Evolutionary conservation across 2,113 vertebrate species (phyloP), one percentile per base, ranked within the genome.

Genomic region (Paracanthobrama guichenoti): DNA sequence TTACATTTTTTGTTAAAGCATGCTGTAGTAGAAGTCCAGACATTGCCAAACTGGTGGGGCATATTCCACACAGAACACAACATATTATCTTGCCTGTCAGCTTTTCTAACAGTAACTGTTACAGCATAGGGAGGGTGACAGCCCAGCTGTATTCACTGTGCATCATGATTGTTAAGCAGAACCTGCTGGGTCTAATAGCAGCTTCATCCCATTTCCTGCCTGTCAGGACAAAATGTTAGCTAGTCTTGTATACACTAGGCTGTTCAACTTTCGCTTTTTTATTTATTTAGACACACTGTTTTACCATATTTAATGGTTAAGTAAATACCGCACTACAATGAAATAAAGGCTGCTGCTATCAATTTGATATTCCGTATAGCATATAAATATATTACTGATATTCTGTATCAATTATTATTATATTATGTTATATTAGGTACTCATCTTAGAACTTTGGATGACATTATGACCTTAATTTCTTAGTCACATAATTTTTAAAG

Each of bases 101-200:
- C 24, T 20, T 6, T 79, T 46, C n/a, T 64, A 79, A 79, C 77
- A 79, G 77, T 64, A 64, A 85, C n/a, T 62, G 44, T 79, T 55
- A 57, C 57, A 79, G 42, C 44, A 46, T 1, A 42, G 26, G 42
- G 28, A 71, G 86, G 46, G 59, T 81, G 82, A 67, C 78, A 60
- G 48, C 64, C 84, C 66, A 84, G 86, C 86, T 86, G 80, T 87
- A 69, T 82, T 66, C 62, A 83, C 79, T 81, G 62, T 44, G 79
- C 81, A 85, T 76, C 72, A 84, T 81, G 71, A 72, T 28, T 86
- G 79, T 86, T 85, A 74, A 64, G 6, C 73, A 78, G 83, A 71
- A 48, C 62, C 86, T 48, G 75, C 85, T 84, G 86, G 46, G 64
- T 74, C 46, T 87, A 89, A 90, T 88, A 72, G 77, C 72, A 79